Evolutionary conservation across 2,797 vertebrate species (phyloP), one percentile per base, ranked within the genome.

Genomic region (Sylvia borin): DNA sequence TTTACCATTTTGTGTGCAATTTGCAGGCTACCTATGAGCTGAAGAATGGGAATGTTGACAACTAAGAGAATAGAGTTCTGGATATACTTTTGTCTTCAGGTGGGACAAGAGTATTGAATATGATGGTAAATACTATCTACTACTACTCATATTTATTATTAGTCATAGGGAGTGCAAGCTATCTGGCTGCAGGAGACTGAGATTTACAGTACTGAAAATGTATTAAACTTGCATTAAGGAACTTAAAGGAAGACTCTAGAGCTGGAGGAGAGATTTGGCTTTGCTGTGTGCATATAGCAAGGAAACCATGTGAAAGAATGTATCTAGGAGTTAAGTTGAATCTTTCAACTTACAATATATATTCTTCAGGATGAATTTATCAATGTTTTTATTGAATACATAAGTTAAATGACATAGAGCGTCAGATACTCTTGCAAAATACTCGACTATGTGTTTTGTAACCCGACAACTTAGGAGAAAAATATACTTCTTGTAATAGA

Each of bases 401-500:
- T 75, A 66, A 66, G 12, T 53, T 62, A 43, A 79, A 88, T 9
- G 10, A 55, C 7, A 50, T 1, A 58, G n/a, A 90, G 2, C 26
- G 78, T 77, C 45, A 90, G 43, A 77, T 50, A 54, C 9, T 16
- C 22, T 14, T 64, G 18, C 32, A 40, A 76, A 88, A 71, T 73
- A 73, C 16, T 84, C 48, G 81, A 32, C n/a, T 87, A 22, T 45
- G 58, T 85, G 13, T 94, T 88, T 94, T 57, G 17, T 76, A 90
- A 51, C 16, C 60, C 84, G 16, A 58, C 43, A 43, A 32, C 11
- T 85, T 54, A 27, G 38, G 89, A 71, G 18, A 40, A 60, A 85
- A 80, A 22, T 10, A 50, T 53, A 53, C 22, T 51, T n/a, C 26
- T 79, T 45, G 11, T 78, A 75, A 75, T 16, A 64, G 16, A 60